A percentile compares a stretch with the other conserved stretches of the same genome.
These are phyloP conservation scores for Anadara kagoshimensis DNA, from an alignment of 1,140 invertebrate species.

Conservation along the genomic window DNA sequence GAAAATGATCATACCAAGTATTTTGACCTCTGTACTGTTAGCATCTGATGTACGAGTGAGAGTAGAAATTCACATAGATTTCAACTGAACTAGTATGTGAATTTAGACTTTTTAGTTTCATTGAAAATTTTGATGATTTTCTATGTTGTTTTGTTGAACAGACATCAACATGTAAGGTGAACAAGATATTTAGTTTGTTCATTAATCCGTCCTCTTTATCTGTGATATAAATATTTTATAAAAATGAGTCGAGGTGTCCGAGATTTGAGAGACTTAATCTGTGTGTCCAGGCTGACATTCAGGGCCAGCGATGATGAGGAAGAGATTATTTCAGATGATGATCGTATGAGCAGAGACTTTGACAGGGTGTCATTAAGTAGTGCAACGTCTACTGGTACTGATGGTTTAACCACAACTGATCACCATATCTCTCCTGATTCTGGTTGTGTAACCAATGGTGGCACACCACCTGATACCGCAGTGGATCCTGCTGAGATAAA, in stretches of 20 bases:
- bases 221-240: constrained; percentile 29
- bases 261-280: constrained; percentile 69
- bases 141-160: neutral
- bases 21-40: constrained; percentile 77
- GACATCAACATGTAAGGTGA: constrained; percentile 9
- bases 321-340: constrained; percentile 56
- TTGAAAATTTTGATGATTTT: neutral
- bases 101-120: neutral
- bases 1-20: constrained; percentile 76
- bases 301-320: constrained; percentile 67
- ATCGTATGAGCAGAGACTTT: constrained; percentile 40
- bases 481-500: neutral
- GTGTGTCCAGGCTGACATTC: constrained; percentile 68
- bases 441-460: constrained; percentile 66
- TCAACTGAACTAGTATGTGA: neutral
- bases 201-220: constrained; percentile 24
- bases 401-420: neutral
- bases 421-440: constrained; percentile 62
- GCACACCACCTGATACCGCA: constrained; percentile 46
- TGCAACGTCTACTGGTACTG: constrained; percentile 25
- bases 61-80: constrained; percentile 40
- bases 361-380: constrained; percentile 40
- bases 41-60: constrained; percentile 75
- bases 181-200: neutral
- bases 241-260: constrained; percentile 69